Evolutionary conservation across 1,140 invertebrate species (phyloP), one percentile per base, ranked within the genome.

Genomic region (Apocrypta bakeri): DNA sequence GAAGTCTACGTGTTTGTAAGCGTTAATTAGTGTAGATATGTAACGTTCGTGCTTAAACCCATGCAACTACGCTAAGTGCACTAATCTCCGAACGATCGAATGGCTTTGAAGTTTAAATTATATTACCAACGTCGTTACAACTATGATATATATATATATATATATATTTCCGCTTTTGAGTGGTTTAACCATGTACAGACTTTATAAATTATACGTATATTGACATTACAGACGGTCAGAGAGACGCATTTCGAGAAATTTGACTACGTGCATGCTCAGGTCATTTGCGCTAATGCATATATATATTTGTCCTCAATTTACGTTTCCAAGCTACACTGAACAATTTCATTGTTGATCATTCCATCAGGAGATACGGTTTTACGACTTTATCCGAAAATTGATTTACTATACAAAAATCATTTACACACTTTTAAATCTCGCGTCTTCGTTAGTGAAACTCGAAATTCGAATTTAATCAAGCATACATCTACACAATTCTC

Each of bases 11-110:
- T 27, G 27, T 66, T 66, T 66, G 40, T 9, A 77, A 78, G 48
- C 76, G 76, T 37, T 78, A 78, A 78, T 78, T 42, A 78, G 76
- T 27, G 37, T 25, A 68, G 9, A 29, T 37, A 9, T 37, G 33
- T 37, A 9, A 66, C 75, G 14, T 64, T 48, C 64, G 29, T 42
- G 64, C 76, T 76, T 76, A 64, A 76, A 56, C 74, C 21, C 42
- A n/a, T 9, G 56, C 21, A 64, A 64, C 74, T 78, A 68, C 42
- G 63, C 48, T 76, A 76, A 76, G 37, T 78, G 37, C 76, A 68
- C 37, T 68, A 78, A 78, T 78, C 63, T 68, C 64, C 63, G 37
- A 68, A 78, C 64, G 63, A 78, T 78, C 63, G 64, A 78, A 66
- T 40, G 63, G 48, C 31, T 76, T 64, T 12, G 8, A 7, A 64